Conservation (phyloP, 2,888 invertebrate species). For the Noctua comes region DNA sequence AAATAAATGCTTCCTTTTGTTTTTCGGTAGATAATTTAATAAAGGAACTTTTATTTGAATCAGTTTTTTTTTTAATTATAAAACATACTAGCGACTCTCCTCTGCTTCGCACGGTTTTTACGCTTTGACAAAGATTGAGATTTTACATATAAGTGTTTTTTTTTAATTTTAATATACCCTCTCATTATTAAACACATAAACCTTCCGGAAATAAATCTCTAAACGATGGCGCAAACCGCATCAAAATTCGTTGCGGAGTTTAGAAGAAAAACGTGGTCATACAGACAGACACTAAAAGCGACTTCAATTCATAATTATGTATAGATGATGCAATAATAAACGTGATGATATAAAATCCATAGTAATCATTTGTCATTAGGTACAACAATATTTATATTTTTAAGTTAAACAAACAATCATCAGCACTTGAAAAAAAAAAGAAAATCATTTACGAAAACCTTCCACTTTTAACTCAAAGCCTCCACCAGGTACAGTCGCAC, state of each 20-base stretch:
- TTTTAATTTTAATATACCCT: not conserved
- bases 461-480: constrained; percentile 37
- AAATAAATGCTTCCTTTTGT: not conserved
- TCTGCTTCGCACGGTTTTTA: not conserved
- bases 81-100: not conserved
- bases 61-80: not conserved
- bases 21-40: not conserved
- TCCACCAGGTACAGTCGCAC: constrained; percentile 66
- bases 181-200: not conserved
- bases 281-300: not conserved
- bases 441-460: not conserved
- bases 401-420: not conserved
- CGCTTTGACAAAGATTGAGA: not conserved
- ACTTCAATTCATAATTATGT: not conserved
- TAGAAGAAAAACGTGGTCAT: not conserved
- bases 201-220: not conserved
- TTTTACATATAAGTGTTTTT: not conserved
- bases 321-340: not conserved
- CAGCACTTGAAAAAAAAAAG: not conserved
- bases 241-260: not conserved
- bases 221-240: not conserved
- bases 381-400: not conserved
- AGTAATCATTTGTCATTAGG: not conserved
- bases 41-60: not conserved
- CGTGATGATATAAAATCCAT: not conserved